Evolutionary conservation across 2,888 invertebrate genomes (phyloP).

Genomic region (Notodonta ziczac): DNA sequence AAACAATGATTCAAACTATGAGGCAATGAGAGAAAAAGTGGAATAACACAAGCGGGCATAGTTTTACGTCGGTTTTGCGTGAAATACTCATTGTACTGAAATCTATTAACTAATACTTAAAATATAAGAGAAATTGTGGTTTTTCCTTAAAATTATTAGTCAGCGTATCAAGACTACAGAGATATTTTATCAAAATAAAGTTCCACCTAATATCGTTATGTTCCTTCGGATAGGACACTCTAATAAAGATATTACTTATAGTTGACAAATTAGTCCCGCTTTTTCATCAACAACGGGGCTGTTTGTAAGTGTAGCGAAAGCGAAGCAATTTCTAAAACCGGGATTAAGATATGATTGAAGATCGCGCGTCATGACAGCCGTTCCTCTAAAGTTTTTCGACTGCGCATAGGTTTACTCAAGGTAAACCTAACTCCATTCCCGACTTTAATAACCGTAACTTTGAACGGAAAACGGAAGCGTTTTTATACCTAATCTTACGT

Average conservation of each 20-base stretch:
- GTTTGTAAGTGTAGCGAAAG: conserved; percentile 36
- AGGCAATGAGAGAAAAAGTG: too few species aligned
- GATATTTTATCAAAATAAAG: too few species aligned
- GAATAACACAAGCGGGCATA: too few species aligned
- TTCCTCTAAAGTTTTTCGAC: conserved; percentile 33
- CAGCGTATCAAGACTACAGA: too few species aligned
- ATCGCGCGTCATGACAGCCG: conserved; percentile 19
- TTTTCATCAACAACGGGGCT: conserved; percentile 35
- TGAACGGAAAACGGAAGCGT: background rate
- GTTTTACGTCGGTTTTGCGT: too few species aligned
- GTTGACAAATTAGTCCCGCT: conserved; percentile 46
- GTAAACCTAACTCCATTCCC: conserved; percentile 4
- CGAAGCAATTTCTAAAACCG: conserved; percentile 43
- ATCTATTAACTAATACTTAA: too few species aligned
- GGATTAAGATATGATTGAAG: conserved; percentile 45
- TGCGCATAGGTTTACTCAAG: conserved; percentile 36
- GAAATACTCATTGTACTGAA: too few species aligned
- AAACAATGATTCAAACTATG: too few species aligned
- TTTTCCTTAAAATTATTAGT: too few species aligned
- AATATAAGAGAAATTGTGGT: too few species aligned
- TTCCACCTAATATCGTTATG: background rate
- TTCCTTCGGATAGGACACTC: background rate
- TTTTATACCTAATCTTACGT: too few species aligned
- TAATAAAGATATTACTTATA: conserved; percentile 16
- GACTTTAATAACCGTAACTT: background rate